Conservation (phyloP, 2,797 vertebrate genomes). For the Allobates femoralis region DNA sequence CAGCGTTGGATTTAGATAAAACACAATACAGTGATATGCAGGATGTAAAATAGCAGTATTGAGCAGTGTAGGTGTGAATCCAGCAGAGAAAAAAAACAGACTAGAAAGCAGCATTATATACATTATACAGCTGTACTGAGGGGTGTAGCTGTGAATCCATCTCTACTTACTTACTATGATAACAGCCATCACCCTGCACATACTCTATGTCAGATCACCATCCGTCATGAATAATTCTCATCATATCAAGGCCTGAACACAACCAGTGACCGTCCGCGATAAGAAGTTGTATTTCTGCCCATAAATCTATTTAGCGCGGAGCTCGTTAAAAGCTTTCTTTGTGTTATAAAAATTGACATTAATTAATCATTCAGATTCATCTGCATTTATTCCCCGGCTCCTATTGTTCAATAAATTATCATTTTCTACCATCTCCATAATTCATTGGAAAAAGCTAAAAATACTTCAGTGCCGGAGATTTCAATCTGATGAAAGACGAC, state of each 20-base stretch:
- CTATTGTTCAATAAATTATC: slow-evolving; percentile 82
- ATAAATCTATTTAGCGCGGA: slow-evolving; percentile 68
- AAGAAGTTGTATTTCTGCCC: slow-evolving; percentile 70
- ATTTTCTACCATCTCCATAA: slow-evolving; percentile 77
- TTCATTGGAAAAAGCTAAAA: slow-evolving; percentile 81
- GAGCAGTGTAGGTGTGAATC: no score
- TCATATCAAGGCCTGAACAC: not conserved
- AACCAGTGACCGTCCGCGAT: not conserved
- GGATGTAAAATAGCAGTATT: no score
- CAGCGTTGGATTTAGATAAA: no score
- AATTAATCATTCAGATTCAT: slow-evolving; percentile 84
- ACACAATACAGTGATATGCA: no score
- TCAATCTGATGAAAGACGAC: not conserved
- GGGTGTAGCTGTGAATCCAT: no score
- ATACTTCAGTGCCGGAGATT: slow-evolving; percentile 71
- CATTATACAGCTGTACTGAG: no score
- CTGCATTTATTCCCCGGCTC: slow-evolving; percentile 78
- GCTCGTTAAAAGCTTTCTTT: slow-evolving; percentile 75
- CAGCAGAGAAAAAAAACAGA: no score
- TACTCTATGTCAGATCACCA: not conserved
- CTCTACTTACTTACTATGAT: not conserved
- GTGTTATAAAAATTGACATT: slow-evolving; percentile 77
- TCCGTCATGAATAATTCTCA: not conserved
- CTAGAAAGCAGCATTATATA: no score
- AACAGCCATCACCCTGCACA: not conserved